Conservation (phyloP, 2,113 vertebrate species). For the Saguinus imperator region DNA sequence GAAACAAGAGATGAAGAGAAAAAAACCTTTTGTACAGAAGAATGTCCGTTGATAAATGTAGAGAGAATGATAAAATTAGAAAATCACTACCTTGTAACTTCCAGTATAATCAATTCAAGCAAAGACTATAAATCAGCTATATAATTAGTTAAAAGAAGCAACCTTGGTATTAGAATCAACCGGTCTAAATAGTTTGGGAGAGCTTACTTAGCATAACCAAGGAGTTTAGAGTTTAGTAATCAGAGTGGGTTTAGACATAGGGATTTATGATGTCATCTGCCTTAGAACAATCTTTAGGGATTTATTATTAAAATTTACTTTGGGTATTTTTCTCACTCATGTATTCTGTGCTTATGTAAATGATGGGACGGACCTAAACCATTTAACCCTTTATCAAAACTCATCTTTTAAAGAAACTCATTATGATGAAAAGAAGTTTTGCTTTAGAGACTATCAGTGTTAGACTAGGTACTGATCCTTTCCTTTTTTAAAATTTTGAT, state of each 20-base stretch:
- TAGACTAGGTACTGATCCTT: neutral
- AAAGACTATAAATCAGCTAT: neutral
- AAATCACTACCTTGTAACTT: neutral
- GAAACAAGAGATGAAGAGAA: neutral
- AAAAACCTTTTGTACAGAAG: conserved; percentile 8
- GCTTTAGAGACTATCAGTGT: neutral
- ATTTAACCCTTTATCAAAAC: conserved; percentile 40
- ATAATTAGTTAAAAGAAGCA: conserved; percentile 36
- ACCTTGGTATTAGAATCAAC: neutral
- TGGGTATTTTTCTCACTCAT: conserved; percentile 40
- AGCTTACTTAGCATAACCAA: conserved; percentile 30
- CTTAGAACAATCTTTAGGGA: conserved; percentile 37
- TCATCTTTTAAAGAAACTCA: conserved; percentile 37
- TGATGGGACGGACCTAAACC: conserved; percentile 41
- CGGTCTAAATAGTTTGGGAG: neutral
- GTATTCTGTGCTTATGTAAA: conserved; percentile 53
- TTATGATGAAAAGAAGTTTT: neutral
- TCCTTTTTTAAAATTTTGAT: neutral
- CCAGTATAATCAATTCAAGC: neutral
- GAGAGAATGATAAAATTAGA: neutral
- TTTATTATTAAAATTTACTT: conserved; percentile 56
- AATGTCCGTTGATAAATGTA: neutral
- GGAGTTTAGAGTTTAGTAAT: conserved; percentile 48
- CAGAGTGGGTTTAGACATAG: neutral
- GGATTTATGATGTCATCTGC: conserved; percentile 16